These are phyloP conservation scores for Chloropsis cyanopogon DNA, from an alignment of 2,113 vertebrate species.

Conservation along the genomic window DNA sequence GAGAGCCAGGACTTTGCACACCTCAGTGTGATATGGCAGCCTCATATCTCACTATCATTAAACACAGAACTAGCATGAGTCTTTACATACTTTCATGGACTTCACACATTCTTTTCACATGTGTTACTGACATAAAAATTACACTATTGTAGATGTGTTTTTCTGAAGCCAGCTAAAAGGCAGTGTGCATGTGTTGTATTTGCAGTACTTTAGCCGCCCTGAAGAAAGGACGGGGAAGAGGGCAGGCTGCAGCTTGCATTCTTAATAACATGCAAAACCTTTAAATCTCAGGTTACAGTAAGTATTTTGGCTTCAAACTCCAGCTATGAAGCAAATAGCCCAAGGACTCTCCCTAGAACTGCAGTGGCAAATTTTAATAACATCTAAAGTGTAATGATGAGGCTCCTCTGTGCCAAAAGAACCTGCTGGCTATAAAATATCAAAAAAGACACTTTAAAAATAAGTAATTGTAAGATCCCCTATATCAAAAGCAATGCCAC, in stretches of 20 bases:
- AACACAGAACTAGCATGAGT: not conserved
- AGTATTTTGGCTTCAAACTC: not conserved
- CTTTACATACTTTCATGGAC: not conserved
- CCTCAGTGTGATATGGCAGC: not conserved
- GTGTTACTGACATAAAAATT: not conserved
- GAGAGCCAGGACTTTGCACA: not conserved
- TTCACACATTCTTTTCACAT: not conserved
- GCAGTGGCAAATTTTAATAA: not conserved
- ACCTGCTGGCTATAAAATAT: not conserved
- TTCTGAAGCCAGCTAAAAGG: not conserved
- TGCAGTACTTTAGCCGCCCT: not conserved
- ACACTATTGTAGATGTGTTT: not conserved
- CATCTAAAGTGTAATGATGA: not conserved
- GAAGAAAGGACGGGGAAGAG: not conserved
- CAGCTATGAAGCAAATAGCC: not conserved
- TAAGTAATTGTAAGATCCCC: not conserved
- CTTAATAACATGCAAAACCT: conserved; percentile 24
- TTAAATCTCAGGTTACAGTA: conserved; percentile 19
- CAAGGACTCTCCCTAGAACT: not conserved
- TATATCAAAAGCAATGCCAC: not conserved
- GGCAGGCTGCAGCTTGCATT: conserved; percentile 30
- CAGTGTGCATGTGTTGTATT: rapidly evolving
- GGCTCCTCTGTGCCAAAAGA: not conserved
- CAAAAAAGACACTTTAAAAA: not conserved
- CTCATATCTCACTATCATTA: not conserved